Percentiles rank a stretch among this genome's conserved stretches.
phyloP scores from a whole-genome alignment of 1,140 invertebrate species.

The Brachionus plicatilis region DNA sequence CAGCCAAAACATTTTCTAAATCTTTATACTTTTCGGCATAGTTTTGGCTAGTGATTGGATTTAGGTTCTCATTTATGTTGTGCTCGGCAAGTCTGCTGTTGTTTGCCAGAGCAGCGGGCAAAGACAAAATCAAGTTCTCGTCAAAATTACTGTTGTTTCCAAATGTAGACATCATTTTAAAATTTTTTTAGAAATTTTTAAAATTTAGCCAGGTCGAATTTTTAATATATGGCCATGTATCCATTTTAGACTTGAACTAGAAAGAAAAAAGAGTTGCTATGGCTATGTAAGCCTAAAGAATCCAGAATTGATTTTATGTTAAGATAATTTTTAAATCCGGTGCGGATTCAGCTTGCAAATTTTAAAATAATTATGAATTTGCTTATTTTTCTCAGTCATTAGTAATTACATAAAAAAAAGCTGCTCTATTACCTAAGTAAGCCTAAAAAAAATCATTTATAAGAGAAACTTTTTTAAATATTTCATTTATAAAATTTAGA shows the following conservation, averaged over 20 bases:
- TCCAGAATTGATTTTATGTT: neutral
- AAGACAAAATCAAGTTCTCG: slow-evolving; percentile 21
- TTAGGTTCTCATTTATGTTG: slow-evolving; percentile 17
- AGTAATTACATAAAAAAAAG: neutral
- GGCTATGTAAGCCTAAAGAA: neutral
- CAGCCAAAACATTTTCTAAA: slow-evolving; percentile 16
- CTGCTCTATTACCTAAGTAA: neutral
- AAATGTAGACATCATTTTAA: slow-evolving; percentile 6
- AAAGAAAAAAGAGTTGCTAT: neutral
- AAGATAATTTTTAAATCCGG: slow-evolving; percentile 17
- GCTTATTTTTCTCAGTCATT: neutral
- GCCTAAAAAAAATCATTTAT: neutral
- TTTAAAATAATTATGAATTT: neutral
- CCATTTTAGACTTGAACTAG: neutral
- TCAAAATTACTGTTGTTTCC: slow-evolving; percentile 23
- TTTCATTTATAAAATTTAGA: neutral
- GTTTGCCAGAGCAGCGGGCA: neutral
- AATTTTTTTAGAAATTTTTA: neutral
- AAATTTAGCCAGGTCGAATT: neutral
- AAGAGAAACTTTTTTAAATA: neutral
- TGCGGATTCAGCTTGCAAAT: neutral
- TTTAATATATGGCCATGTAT: neutral
- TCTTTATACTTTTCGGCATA: slow-evolving; percentile 38
- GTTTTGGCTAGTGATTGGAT: slow-evolving; percentile 7
- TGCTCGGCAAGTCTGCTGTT: neutral